Evolutionary conservation across 2,888 invertebrate species (phyloP), one percentile per base, ranked within the genome.

Genomic region (Ochropacha duplaris): DNA sequence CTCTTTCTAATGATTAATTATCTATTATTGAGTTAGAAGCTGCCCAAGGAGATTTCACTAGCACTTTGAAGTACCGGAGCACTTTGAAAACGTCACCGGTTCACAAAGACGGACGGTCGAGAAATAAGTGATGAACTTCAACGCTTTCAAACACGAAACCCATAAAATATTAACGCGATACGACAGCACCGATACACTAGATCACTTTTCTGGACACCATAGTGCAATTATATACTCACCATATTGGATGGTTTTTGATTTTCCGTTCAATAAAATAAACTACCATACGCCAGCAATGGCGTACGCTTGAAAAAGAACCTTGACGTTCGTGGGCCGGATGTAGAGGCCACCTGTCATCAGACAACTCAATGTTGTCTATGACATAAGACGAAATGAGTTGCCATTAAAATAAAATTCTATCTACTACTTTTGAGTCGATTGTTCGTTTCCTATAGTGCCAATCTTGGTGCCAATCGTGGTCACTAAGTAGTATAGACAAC

Each of bases 231-330:
- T 65, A 76, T 92, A 94, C 96, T 93, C 93, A 96, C 96, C 96
- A 96, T 96, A 85, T 95, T 96, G 95, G 96, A 96, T 96, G 96
- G 95, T 95, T 94, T 93, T 89, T 89, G 97, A 97, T 97, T 95
- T 94, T 93, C 88, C 92, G 93, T 91, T 92, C 93, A 94, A 94
- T 94, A 94, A 92, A 93, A 92, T 81, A 94, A 94, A 95, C 94
- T 93, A 95, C 95, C 95, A 95, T 96, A 95, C 96, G 96, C 96
- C 96, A 96, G 94, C 95, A 94, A 96, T 96, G 96, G 96, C 96
- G 96, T 95, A 96, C 96, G 95, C 95, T 95, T 95, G 94, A 94
- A 95, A 96, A 97, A 96, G 96, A 93, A 92, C 89, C 81, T 73
- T 76, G 76, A 44, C 19, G 44, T 16, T 66, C 76, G 76, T 76